phyloP scores from a whole-genome alignment of 2,888 invertebrate genomes.

The Actias luna region DNA sequence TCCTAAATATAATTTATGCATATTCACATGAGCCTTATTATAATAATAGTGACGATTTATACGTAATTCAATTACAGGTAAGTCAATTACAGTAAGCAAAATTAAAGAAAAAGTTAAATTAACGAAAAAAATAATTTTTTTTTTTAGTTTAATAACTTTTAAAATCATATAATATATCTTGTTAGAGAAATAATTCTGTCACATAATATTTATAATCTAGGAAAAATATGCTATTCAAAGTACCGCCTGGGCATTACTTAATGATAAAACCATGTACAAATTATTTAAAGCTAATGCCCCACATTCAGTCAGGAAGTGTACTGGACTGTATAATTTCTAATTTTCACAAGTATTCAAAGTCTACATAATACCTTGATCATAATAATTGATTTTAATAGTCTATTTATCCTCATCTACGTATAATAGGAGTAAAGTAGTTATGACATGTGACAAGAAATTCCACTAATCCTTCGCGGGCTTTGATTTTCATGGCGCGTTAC shows the following conservation, averaged over 20 bases:
- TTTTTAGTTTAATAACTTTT: background rate
- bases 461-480: slow-evolving; percentile 30
- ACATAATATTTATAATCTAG: background rate
- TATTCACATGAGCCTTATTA: too few relatives aligned
- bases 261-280: slow-evolving; percentile 23
- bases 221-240: slow-evolving; percentile 8
- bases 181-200: background rate
- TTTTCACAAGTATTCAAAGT: slow-evolving; percentile 35
- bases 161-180: background rate
- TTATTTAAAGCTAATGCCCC: slow-evolving; percentile 43
- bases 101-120: background rate
- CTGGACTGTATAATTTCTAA: slow-evolving; percentile 39
- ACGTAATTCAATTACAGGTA: too few relatives aligned
- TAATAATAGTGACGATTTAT: too few relatives aligned
- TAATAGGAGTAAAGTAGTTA: slow-evolving; percentile 47
- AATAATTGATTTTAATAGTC: slow-evolving; percentile 31
- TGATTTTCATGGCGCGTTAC: slow-evolving; percentile 21
- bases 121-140: background rate
- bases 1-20: too few relatives aligned
- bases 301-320: slow-evolving; percentile 44
- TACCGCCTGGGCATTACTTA: slow-evolving; percentile 6
- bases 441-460: slow-evolving; percentile 47
- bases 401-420: slow-evolving; percentile 35
- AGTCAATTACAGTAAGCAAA: too few relatives aligned
- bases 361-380: slow-evolving; percentile 29